Evolutionary conservation across 2,797 vertebrate species (phyloP).

Genomic region (Apodemus agrarius): DNA sequence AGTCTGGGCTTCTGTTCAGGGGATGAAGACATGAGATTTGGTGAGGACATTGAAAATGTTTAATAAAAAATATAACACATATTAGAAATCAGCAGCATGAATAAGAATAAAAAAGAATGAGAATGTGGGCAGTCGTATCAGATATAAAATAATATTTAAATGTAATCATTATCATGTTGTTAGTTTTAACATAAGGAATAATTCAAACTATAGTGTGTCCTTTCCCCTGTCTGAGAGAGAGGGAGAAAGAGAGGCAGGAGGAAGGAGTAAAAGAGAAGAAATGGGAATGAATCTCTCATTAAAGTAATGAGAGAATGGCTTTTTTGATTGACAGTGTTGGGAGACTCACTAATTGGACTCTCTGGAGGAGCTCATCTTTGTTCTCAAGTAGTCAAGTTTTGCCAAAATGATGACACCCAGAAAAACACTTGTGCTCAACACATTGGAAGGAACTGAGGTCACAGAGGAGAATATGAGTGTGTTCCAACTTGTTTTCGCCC

Average conservation of each 20-base stretch:
- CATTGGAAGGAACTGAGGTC: not conserved
- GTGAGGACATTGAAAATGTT: not conserved
- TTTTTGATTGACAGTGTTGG: not conserved
- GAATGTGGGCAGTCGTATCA: not conserved
- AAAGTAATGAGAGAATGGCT: not conserved
- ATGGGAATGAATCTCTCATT: not conserved
- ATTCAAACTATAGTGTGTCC: not conserved
- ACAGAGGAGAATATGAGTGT: not conserved
- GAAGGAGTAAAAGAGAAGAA: not conserved
- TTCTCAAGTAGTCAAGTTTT: not conserved
- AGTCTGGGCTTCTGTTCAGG: not conserved
- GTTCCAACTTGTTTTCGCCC: not conserved
- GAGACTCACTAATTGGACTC: not conserved
- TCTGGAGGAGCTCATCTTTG: slow-evolving; percentile 9
- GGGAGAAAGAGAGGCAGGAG: not conserved
- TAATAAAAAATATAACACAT: not conserved
- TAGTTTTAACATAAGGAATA: not conserved
- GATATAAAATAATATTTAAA: not conserved
- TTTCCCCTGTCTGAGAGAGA: not conserved
- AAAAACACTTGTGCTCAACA: not conserved
- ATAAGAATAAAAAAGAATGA: not conserved
- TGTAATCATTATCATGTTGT: not conserved
- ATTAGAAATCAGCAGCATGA: not conserved
- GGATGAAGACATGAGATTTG: not conserved
- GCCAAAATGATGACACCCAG: not conserved